These are phyloP conservation scores for Rhabdomys pumilio DNA, from an alignment of 2,797 vertebrate genomes.

Conservation along the genomic window DNA sequence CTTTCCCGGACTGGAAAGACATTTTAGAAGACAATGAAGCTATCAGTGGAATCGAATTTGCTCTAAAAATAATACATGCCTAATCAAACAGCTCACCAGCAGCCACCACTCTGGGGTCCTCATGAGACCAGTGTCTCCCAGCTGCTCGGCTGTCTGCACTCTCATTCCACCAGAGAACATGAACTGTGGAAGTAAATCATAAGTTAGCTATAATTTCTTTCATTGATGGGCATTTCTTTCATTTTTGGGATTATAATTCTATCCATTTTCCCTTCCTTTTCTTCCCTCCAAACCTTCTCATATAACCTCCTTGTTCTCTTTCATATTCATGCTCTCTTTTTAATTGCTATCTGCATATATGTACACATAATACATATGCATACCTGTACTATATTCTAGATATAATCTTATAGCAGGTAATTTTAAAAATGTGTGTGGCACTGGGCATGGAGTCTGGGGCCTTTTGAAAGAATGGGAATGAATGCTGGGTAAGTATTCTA, in stretches of 20 bases:
- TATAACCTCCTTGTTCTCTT: not conserved
- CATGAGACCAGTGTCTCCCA: constrained; percentile 92
- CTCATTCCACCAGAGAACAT: constrained; percentile 95
- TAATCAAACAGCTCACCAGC: constrained; percentile 91
- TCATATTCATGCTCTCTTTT: not conserved
- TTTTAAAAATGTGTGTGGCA: not conserved
- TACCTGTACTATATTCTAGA: not conserved
- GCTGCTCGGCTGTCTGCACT: constrained; percentile 92
- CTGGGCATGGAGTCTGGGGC: not conserved
- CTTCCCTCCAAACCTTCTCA: not conserved
- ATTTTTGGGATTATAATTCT: not conserved
- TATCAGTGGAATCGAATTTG: constrained; percentile 9
- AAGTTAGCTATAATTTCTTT: not conserved
- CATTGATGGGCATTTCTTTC: not conserved
- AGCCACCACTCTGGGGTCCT: constrained; percentile 94
- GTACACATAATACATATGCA: not conserved
- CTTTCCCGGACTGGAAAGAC: constrained; percentile 92
- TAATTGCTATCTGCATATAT: not conserved
- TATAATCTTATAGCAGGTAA: not conserved
- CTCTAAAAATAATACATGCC: constrained; percentile 48
- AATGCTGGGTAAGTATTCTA: not conserved
- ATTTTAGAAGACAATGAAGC: constrained; percentile 64
- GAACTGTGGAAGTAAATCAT: constrained; percentile 89
- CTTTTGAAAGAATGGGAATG: not conserved
- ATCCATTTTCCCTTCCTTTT: not conserved